phyloP scores from a whole-genome alignment of 2,888 invertebrate genomes.

The Spicauda simplicius region DNA sequence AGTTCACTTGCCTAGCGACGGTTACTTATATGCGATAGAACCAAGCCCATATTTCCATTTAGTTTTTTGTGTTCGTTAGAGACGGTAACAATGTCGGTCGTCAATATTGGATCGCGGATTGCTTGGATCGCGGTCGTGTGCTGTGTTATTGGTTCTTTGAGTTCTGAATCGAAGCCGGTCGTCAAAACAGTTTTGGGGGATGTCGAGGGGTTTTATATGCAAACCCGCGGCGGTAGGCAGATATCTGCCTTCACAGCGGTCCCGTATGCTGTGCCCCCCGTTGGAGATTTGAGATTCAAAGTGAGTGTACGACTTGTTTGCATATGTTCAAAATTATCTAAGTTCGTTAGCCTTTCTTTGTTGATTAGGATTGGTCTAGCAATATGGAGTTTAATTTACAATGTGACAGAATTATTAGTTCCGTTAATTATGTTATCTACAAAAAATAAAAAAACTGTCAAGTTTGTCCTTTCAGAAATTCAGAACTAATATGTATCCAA shows the following conservation, averaged over 20 bases:
- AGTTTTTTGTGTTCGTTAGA: constrained; percentile 15
- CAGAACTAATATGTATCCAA: too few species aligned
- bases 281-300: constrained; percentile 86
- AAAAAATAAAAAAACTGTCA: too few species aligned
- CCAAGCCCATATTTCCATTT: constrained; percentile 11
- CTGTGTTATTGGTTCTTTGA: constrained; percentile 27
- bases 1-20: neutral
- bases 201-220: constrained; percentile 82
- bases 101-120: neutral
- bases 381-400: too few species aligned
- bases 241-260: constrained; percentile 86
- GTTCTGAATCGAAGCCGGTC: constrained; percentile 51
- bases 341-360: neutral
- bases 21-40: constrained; percentile 16
- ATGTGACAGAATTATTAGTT: too few species aligned
- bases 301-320: constrained; percentile 57
- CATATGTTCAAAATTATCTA: neutral
- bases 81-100: constrained; percentile 10
- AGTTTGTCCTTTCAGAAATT: too few species aligned
- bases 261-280: constrained; percentile 87
- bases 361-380: too few species aligned
- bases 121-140: constrained; percentile 21
- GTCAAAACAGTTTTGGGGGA: constrained; percentile 78
- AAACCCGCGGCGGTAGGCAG: constrained; percentile 81
- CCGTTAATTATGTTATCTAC: too few species aligned